Base-by-base conservation (phyloP, 2,797 vertebrate species). In the Naso thynnoides region DNA sequence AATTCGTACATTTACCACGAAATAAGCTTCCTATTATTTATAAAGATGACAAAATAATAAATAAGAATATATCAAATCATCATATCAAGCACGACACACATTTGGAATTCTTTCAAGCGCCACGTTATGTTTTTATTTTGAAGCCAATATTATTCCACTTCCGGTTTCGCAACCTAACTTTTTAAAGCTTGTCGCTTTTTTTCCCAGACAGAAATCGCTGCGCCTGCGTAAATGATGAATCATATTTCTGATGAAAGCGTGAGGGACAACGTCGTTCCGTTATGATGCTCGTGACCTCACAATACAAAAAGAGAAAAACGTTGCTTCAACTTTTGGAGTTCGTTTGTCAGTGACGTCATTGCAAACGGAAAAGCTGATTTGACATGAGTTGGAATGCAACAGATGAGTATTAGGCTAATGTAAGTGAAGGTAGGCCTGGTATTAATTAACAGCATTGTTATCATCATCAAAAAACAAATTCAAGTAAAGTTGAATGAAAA, bases 171-270 rank as follows among this genome's bases (percentile, higher is more conserved):
- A 3, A 5, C 5, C 6, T 68, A 0, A 61, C 11, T 76, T 70
- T 14, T 1, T 9, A 1, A 0, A 48, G 0, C 6, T 81, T 78
- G 49, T 64, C 13, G 15, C 18, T 19, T 6, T 66, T 45, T 31
- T n/a, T 38, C 27, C 8, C 4, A 31, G n/a, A 15, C 6, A 11
- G 15, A 60, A 58, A 36, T 61, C 60, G 27, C 8, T 84, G 90
- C 92, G 91, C 91, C 27, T 93, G 92, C 89, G 92, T 80, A 21
- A 39, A 66, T 5, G 49, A 77, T 82, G 79, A 86, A 52, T 81
- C 65, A 88, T 60, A 57, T 79, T 80, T 84, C 36, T 39, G 54
- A 63, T 18, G 62, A 70, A 74, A n/a, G 63, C 36, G 31, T 39
- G 47, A 39, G 3, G 11, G 29, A 54, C 29, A 48, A 52, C 29